Evolutionary conservation across 1,140 invertebrate species (phyloP).

Genomic region (Nephila pilipes): DNA sequence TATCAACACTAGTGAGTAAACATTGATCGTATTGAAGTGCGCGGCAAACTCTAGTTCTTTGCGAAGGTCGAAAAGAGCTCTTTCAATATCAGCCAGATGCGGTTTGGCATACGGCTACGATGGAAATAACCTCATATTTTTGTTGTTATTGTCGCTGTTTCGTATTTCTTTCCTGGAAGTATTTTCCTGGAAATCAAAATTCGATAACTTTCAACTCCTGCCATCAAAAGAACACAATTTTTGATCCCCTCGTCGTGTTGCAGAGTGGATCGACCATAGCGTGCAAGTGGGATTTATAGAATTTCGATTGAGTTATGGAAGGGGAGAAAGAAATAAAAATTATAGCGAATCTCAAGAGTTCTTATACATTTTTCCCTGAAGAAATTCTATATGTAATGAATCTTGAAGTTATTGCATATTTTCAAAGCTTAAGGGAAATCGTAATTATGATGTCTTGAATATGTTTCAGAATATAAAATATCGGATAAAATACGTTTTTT

Average conservation of each 20-base stretch:
- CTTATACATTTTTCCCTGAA: neutral
- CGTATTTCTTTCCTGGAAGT: slow-evolving; percentile 63
- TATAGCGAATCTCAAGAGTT: neutral
- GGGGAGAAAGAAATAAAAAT: slow-evolving; percentile 4
- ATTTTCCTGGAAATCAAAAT: slow-evolving; percentile 72
- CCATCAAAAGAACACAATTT: slow-evolving; percentile 68
- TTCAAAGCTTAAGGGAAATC: neutral
- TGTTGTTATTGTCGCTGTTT: slow-evolving; percentile 42
- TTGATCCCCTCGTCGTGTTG: slow-evolving; percentile 44
- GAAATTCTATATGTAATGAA: slow-evolving; percentile 9
- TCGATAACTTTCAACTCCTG: slow-evolving; percentile 69
- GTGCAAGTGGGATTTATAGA: slow-evolving; percentile 71
- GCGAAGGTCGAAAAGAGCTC: neutral
- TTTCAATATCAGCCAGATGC: slow-evolving; percentile 11
- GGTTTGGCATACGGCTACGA: slow-evolving; percentile 41
- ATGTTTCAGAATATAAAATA: neutral
- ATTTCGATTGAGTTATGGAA: slow-evolving; percentile 2
- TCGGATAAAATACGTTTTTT: neutral
- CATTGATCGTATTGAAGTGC: slow-evolving; percentile 37
- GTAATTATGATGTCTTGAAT: neutral
- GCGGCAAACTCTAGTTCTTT: slow-evolving; percentile 4
- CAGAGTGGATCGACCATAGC: slow-evolving; percentile 61
- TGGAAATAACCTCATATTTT: slow-evolving; percentile 66
- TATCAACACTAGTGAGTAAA: neutral
- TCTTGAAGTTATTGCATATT: neutral